phyloP scores from a whole-genome alignment of 2,113 vertebrate genomes.

The Formicarius rufipectus region DNA sequence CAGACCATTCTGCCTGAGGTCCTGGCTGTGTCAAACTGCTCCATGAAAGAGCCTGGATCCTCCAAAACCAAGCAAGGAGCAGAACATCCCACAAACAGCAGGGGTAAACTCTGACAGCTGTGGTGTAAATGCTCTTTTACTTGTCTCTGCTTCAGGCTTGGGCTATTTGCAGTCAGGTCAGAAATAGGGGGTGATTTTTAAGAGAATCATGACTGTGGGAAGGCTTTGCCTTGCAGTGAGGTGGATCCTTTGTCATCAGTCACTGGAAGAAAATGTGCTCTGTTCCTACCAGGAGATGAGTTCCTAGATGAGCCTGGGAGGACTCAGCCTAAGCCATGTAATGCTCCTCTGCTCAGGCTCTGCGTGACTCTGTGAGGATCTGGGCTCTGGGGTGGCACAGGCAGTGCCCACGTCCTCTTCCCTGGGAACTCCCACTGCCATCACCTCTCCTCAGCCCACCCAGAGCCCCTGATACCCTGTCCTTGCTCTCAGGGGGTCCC shows the following conservation, averaged over 20 bases:
- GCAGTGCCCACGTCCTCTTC: not conserved
- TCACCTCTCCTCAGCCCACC: not conserved
- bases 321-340: not conserved
- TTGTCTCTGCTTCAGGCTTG: not conserved
- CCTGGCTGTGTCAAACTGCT: not conserved
- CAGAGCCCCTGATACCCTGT: not conserved
- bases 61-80: not conserved
- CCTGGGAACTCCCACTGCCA: not conserved
- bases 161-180: slow-evolving; percentile 19
- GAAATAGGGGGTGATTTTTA: slow-evolving; percentile 36
- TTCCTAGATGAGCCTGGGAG: not conserved
- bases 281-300: not conserved
- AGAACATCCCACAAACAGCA: not conserved
- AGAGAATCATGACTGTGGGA: not conserved
- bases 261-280: not conserved
- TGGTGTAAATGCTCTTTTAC: not conserved
- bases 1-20: not conserved
- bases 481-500: not conserved
- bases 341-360: not conserved
- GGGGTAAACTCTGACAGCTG: not conserved
- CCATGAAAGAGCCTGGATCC: not conserved
- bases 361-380: not conserved
- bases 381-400: not conserved
- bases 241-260: slow-evolving; percentile 13
- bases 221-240: not conserved